These are phyloP conservation scores for Leptopilina myrica DNA, from an alignment of 2,888 invertebrate species.

Conservation along the genomic window DNA sequence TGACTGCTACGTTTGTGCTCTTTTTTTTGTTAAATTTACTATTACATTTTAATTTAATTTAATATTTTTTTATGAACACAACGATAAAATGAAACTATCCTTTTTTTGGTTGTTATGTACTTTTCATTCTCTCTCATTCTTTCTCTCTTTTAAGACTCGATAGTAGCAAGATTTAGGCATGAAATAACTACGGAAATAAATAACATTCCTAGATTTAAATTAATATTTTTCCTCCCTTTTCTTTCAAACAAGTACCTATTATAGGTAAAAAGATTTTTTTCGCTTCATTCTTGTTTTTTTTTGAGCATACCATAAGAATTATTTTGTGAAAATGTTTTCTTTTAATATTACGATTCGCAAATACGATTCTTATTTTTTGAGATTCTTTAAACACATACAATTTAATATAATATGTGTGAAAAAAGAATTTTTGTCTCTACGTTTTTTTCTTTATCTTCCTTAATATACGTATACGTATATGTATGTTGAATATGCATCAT, in stretches of 20 bases:
- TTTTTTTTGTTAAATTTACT: background rate
- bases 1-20: background rate
- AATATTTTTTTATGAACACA: too few relatives aligned
- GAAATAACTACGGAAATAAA: constrained; percentile 34
- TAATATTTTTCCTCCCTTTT: background rate
- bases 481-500: constrained; percentile 29
- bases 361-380: background rate
- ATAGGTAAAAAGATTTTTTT: constrained; percentile 47
- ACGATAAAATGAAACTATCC: too few relatives aligned
- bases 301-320: constrained; percentile 49
- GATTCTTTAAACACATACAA: constrained; percentile 43
- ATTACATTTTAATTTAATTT: too few relatives aligned
- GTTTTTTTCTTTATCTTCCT: background rate
- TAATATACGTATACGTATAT: constrained; percentile 7
- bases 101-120: too few relatives aligned
- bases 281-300: constrained; percentile 27
- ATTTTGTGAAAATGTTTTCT: background rate
- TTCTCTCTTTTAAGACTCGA: background rate
- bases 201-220: constrained; percentile 17
- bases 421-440: background rate
- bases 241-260: constrained; percentile 47
- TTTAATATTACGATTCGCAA: background rate
- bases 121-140: too few relatives aligned
- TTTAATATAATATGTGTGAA: constrained; percentile 19
- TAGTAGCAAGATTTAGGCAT: constrained; percentile 16